These are phyloP conservation scores for Melitaea athalia DNA, from an alignment of 2,888 invertebrate genomes.

Conservation along the genomic window DNA sequence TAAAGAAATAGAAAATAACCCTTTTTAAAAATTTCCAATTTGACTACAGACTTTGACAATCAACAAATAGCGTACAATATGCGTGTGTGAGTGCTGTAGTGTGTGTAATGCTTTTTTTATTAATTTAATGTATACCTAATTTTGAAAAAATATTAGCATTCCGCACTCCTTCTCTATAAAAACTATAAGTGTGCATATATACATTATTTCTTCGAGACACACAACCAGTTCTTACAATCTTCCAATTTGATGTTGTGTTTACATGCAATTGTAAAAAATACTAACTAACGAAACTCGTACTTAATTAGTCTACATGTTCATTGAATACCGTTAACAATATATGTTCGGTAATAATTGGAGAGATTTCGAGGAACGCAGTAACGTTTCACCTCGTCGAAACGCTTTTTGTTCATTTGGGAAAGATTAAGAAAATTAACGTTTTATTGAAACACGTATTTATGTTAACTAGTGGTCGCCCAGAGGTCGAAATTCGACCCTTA, in stretches of 20 bases:
- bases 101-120: too few species aligned
- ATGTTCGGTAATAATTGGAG: not conserved
- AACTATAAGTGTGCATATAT: too few species aligned
- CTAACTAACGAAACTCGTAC: not conserved
- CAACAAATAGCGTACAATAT: too few species aligned
- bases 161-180: too few species aligned
- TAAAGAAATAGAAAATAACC: too few species aligned
- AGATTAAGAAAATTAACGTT: not conserved
- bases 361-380: constrained; percentile 1
- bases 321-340: constrained; percentile 2
- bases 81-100: too few species aligned
- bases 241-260: not conserved
- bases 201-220: not conserved
- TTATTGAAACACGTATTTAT: not conserved
- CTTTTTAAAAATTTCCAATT: too few species aligned
- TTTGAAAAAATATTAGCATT: too few species aligned
- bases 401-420: not conserved
- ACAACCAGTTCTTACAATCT: not conserved
- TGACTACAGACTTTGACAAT: too few species aligned
- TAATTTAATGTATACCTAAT: too few species aligned
- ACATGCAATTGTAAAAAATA: constrained; percentile 9
- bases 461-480: too few species aligned
- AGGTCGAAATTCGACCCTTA: too few species aligned
- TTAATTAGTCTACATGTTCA: constrained; percentile 7
- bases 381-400: not conserved